These are phyloP conservation scores for Aspidiotus destructor DNA, from an alignment of 2,888 invertebrate genomes.

Conservation along the genomic window DNA sequence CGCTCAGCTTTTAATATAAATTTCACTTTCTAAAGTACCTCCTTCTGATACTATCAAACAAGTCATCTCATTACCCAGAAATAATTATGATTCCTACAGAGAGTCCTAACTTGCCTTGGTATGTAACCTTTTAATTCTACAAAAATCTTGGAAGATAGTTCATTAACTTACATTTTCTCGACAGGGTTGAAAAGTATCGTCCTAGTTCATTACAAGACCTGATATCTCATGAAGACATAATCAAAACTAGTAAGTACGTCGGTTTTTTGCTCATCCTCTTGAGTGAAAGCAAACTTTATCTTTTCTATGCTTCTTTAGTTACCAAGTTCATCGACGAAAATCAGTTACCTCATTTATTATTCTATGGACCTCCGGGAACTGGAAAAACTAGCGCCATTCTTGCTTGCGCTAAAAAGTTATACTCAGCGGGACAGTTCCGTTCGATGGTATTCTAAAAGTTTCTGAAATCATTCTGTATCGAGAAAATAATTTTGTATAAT, in stretches of 20 bases:
- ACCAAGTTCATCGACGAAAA: slow-evolving; percentile 80
- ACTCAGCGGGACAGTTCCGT: slow-evolving; percentile 76
- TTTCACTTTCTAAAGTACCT: no score
- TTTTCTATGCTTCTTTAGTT: slow-evolving; percentile 48
- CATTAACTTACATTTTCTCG: slow-evolving; percentile 36
- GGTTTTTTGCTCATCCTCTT: no score
- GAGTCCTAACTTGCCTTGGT: no score
- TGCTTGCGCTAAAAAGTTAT: slow-evolving; percentile 87
- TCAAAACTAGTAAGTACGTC: slow-evolving; percentile 69
- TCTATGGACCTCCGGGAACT: slow-evolving; percentile 97
- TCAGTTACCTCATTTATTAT: slow-evolving; percentile 86
- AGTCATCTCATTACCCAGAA: no score
- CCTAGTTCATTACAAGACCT: slow-evolving; percentile 83
- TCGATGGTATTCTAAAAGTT: slow-evolving; percentile 64
- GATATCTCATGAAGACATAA: slow-evolving; percentile 94
- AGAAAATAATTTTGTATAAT: not conserved
- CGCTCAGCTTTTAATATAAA: no score
- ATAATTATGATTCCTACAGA: no score
- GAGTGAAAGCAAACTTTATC: not conserved
- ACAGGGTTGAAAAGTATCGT: slow-evolving; percentile 97
- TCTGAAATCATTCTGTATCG: slow-evolving; percentile 1
- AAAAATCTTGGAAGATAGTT: not conserved
- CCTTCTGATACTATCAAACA: no score
- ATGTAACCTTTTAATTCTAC: no score
- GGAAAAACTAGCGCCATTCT: slow-evolving; percentile 97